Base-by-base conservation (phyloP, 2,888 invertebrate genomes). In the Strigamia transsilvanica region DNA sequence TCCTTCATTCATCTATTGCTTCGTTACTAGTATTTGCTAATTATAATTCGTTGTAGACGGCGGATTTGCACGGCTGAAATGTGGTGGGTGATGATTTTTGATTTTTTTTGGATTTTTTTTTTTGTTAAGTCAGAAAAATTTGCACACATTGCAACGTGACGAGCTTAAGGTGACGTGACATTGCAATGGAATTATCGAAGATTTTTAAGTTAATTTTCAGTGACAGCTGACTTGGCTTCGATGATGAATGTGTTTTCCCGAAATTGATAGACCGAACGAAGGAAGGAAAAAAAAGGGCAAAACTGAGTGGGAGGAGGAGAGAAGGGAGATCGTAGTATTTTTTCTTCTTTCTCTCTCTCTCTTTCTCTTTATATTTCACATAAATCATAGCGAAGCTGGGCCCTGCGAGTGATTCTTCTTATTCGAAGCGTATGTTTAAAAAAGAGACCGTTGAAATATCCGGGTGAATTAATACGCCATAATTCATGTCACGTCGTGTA, bases 191-290 rank as follows among this genome's bases (percentile, higher is more conserved):
- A 83, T 83, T 83, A 83, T 83, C 83, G 79, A 51, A 79, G 83
- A 83, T 83, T 83, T 83, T 83, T 83, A 83, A 83, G 83, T 83
- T 83, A 83, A 83, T 83, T 83, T 83, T 82, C 83, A 42, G 38
- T 83, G 83, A 83, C 83, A 83, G 83, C 81, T 83, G 78, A 83
- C 82, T 66, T 82, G 82, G 82, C 80, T 79, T 42, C 41, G 83
- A 83, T 83, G 83, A 83, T 83, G 83, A 83, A 83, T 83, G 83
- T 83, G 83, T 83, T 83, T 83, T 83, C 83, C 83, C 66, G 83
- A 83, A 83, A 83, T 83, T 83, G 83, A 83, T 83, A 83, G 83
- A 82, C 77, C 51, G 21, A 82, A 83, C 78, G 38, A 80, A 61
- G 12, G 42, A 46, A 51, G 73, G 21, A 73, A 41, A 46, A 51